A percentile compares a stretch with the other conserved stretches of the same genome.
Conservation (phyloP, 2,888 invertebrate genomes). For the Nemotelus nigrinus region DNA sequence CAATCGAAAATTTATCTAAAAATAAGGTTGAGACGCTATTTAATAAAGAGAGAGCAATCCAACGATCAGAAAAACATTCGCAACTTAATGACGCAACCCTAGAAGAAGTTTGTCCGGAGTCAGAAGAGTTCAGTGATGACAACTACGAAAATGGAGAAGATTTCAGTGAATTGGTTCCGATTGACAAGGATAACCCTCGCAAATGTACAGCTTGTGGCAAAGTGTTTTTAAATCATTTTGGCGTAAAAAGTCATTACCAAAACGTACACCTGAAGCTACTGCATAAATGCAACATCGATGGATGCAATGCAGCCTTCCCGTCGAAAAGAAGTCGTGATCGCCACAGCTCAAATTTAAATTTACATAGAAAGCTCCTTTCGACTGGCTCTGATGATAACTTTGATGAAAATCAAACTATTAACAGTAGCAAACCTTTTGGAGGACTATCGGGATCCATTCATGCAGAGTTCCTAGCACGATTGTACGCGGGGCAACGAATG, state of each 20-base stretch:
- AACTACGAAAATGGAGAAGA: constrained; percentile 75
- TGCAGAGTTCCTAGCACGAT: constrained; percentile 80
- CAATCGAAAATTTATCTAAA: constrained; percentile 21
- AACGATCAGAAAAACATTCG: constrained; percentile 67
- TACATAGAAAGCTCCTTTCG: constrained; percentile 89
- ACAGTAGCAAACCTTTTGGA: constrained; percentile 66
- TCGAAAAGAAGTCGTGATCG: constrained; percentile 92
- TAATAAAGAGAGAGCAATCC: constrained; percentile 57
- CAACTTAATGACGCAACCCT: constrained; percentile 73
- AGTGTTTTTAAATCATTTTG: constrained; percentile 91
- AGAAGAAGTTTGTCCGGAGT: constrained; percentile 67
- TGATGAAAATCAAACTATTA: constrained; percentile 57
- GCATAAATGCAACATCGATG: constrained; percentile 94
- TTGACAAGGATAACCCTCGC: constrained; percentile 90
- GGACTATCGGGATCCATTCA: constrained; percentile 74
- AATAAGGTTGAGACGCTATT: neutral
- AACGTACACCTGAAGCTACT: constrained; percentile 94
- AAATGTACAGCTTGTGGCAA: constrained; percentile 93
- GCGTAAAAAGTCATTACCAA: constrained; percentile 94
- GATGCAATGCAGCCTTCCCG: constrained; percentile 94
- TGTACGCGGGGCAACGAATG: constrained; percentile 75
- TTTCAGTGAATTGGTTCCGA: constrained; percentile 82
- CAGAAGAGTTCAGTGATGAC: constrained; percentile 72
- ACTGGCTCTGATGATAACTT: constrained; percentile 70
- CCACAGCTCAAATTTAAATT: constrained; percentile 89